Percentiles rank a stretch among this genome's conserved stretches.
Conservation (phyloP, 2,797 vertebrate species). For the Enteromius paludinosus region DNA sequence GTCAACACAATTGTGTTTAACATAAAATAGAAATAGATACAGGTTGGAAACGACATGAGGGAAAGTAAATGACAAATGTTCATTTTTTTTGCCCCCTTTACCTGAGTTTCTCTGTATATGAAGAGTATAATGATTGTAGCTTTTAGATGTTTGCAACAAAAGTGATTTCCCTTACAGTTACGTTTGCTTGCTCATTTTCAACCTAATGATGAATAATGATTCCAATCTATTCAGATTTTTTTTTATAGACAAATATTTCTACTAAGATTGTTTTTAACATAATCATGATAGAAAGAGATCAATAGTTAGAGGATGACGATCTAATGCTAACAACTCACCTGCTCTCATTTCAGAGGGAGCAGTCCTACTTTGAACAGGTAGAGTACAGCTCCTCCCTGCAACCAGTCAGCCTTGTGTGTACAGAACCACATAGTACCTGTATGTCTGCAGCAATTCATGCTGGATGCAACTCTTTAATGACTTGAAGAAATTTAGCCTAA, state of each 20-base stretch:
- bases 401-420: constrained; percentile 64
- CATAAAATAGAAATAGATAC: not conserved
- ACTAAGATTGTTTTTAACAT: constrained; percentile 10
- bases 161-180: not conserved
- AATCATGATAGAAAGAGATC: constrained; percentile 8
- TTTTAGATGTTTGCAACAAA: not conserved
- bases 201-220: constrained; percentile 59
- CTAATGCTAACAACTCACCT: constrained; percentile 74
- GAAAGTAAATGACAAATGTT: not conserved
- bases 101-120: constrained; percentile 52
- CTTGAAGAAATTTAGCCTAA: not conserved
- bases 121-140: constrained; percentile 37
- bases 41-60: not conserved
- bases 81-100: not conserved
- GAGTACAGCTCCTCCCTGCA: constrained; percentile 76
- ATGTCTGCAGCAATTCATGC: constrained; percentile 75
- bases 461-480: constrained; percentile 59
- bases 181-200: constrained; percentile 16
- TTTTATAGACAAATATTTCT: not conserved
- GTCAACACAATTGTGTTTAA: not conserved
- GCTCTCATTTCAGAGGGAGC: constrained; percentile 85
- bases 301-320: constrained; percentile 51
- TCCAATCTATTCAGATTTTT: not conserved
- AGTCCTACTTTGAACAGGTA: constrained; percentile 84
- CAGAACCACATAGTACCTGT: constrained; percentile 41